Conservation (phyloP, 2,888 invertebrate species). For the Laothoe populi region DNA sequence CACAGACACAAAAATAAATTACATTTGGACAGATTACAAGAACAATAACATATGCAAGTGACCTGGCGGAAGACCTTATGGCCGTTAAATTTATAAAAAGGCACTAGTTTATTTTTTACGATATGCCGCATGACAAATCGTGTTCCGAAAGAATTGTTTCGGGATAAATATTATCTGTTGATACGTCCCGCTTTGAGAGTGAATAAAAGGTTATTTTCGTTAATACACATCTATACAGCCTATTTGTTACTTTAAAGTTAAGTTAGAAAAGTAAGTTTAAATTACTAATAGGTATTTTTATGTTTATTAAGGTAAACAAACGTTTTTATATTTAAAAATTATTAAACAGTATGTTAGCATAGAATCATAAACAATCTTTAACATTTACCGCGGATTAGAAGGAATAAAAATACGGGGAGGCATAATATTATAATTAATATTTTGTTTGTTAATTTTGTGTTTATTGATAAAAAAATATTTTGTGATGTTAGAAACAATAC, state of each 20-base stretch:
- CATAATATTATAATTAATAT: too few relatives aligned
- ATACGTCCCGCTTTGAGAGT: conserved; percentile 4
- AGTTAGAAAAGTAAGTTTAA: neutral
- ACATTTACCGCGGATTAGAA: too few relatives aligned
- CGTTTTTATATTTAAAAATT: too few relatives aligned
- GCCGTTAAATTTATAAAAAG: conserved; percentile 23
- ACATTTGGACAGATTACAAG: conserved; percentile 24
- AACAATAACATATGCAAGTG: conserved; percentile 24
- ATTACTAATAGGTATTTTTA: too few relatives aligned
- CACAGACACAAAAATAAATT: conserved; percentile 17
- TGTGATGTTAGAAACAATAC: too few relatives aligned
- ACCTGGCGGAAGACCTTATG: conserved; percentile 25
- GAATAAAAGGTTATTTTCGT: neutral
- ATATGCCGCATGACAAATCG: conserved; percentile 21
- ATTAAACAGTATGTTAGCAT: too few relatives aligned
- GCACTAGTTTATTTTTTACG: conserved; percentile 16
- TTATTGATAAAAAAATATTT: too few relatives aligned
- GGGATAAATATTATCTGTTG: neutral
- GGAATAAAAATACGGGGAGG: too few relatives aligned
- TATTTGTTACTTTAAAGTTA: neutral
- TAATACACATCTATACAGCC: neutral
- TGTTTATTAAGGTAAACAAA: too few relatives aligned
- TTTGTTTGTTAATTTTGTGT: too few relatives aligned
- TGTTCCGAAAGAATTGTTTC: conserved; percentile 15
- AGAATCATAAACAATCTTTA: too few relatives aligned